These are phyloP conservation scores for Fabriciana adippe DNA, from an alignment of 2,888 invertebrate species.

Conservation along the genomic window DNA sequence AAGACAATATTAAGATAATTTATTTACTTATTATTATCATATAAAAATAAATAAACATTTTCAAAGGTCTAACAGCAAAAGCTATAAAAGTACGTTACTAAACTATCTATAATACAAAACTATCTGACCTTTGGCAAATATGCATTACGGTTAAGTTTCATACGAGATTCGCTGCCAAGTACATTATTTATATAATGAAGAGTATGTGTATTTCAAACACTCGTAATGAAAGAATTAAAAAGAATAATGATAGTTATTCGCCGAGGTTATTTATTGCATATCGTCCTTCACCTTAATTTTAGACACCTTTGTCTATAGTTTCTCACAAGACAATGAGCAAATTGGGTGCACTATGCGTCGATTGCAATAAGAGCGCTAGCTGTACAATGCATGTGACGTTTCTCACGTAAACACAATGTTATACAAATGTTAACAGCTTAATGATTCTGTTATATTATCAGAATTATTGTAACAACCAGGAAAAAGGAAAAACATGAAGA, in stretches of 20 bases:
- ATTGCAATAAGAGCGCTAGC: constrained; percentile 27
- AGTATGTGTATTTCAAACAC: constrained; percentile 3
- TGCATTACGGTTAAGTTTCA: no score
- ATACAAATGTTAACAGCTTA: background rate
- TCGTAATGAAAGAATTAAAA: constrained; percentile 2
- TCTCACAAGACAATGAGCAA: constrained; percentile 49
- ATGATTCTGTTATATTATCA: constrained; percentile 4
- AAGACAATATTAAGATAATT: no score
- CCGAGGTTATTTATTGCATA: constrained; percentile 20
- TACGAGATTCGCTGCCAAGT: background rate
- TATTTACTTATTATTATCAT: no score
- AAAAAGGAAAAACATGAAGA: constrained; percentile 1
- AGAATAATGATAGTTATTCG: constrained; percentile 23
- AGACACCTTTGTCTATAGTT: constrained; percentile 41
- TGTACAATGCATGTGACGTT: constrained; percentile 20
- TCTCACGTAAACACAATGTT: constrained; percentile 14
- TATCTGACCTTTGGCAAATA: background rate
- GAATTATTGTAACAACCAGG: constrained; percentile 16
- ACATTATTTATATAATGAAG: background rate
- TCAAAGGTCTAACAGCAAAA: background rate
- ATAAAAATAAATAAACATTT: no score
- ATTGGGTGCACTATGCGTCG: constrained; percentile 43
- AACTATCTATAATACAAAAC: background rate
- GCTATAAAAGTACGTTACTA: background rate
- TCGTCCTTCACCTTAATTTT: constrained; percentile 66